These are phyloP conservation scores for Leptopilina myrica DNA, from an alignment of 2,888 invertebrate genomes.

Conservation along the genomic window DNA sequence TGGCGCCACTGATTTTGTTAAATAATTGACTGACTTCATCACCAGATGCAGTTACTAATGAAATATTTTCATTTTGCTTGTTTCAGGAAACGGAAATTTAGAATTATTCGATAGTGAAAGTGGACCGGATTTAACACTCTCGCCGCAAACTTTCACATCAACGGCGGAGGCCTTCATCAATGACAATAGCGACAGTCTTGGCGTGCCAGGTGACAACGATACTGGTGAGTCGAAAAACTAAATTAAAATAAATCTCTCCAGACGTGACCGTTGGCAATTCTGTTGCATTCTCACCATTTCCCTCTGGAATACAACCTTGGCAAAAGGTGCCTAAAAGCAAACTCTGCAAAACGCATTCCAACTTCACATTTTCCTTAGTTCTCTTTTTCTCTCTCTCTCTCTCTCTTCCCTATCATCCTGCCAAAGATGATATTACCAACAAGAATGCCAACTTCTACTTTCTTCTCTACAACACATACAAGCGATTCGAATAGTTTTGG, in stretches of 20 bases:
- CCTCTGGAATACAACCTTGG: slow-evolving; percentile 29
- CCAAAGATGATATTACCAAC: slow-evolving; percentile 47
- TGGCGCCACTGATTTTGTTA: not conserved
- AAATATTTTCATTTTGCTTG: slow-evolving; percentile 36
- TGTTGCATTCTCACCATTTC: not conserved
- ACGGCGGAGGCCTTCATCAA: slow-evolving; percentile 82
- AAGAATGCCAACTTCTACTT: slow-evolving; percentile 23
- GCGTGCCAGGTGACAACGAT: slow-evolving; percentile 80
- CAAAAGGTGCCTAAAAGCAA: slow-evolving; percentile 45
- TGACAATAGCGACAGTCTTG: slow-evolving; percentile 82
- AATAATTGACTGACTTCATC: not conserved
- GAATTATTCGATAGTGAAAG: slow-evolving; percentile 81
- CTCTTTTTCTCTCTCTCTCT: slow-evolving; percentile 46
- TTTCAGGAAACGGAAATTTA: slow-evolving; percentile 76
- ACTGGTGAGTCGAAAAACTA: slow-evolving; percentile 77
- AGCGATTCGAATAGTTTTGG: slow-evolving; percentile 15
- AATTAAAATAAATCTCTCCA: not conserved
- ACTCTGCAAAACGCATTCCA: slow-evolving; percentile 46
- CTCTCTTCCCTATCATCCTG: slow-evolving; percentile 30
- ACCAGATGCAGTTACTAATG: not conserved
- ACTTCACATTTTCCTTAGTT: not conserved
- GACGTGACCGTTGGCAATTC: not conserved
- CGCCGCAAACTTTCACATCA: slow-evolving; percentile 82
- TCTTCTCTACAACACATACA: not conserved
- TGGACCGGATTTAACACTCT: slow-evolving; percentile 81